Base-by-base conservation (phyloP, 1,140 invertebrate genomes). In the Phymorhynchus buccinoides region DNA sequence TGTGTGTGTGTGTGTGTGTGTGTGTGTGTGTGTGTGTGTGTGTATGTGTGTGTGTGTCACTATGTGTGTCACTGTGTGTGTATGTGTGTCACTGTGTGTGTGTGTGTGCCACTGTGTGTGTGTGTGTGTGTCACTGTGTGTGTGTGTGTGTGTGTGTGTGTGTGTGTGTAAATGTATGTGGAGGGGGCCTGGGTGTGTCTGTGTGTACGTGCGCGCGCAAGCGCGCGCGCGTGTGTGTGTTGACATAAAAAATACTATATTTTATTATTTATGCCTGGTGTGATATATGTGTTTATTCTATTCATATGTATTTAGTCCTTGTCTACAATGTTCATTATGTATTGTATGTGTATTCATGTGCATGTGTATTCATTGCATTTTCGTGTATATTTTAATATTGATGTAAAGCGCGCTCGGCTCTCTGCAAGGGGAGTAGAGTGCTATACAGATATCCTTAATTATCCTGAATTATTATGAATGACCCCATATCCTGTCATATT, bases 211-310 rank as follows among this genome's bases (percentile, higher is more conserved):
- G 73, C 3, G 73, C 39, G 73, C 39, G 73, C 30, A 4, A 7
- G 9, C 39, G 73, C 39, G 73, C 14, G 32, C 30, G 30, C 39
- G 32, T 75, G 73, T 75, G 73, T 75, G 73, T 75, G 73, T 75
- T 12, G 35, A 30, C 30, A 32, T 75, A 0, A n/a, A 35, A n/a
- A 35, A n/a, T 7, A n/a, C 14, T 71, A 30, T 71, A 30, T 32
- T 9, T 71, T 12, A 16, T 12, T 71, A 30, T 71, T 12, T 71
- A 30, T 71, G 66, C 30, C 14, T 71, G 66, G 14, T 12, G 14
- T 12, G 14, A 30, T 71, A 30, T 71, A 22, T 52, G 48, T 52
- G 48, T 52, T 9, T 52, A 22, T 52, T 9, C n/a, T n/a, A 32
- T 71, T 9, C 30, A 32, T 71, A 32, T 71, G n/a, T 71, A 32